Evolutionary conservation across 1,140 invertebrate species (phyloP), one percentile per base, ranked within the genome.

Genomic region (Formica exsecta): DNA sequence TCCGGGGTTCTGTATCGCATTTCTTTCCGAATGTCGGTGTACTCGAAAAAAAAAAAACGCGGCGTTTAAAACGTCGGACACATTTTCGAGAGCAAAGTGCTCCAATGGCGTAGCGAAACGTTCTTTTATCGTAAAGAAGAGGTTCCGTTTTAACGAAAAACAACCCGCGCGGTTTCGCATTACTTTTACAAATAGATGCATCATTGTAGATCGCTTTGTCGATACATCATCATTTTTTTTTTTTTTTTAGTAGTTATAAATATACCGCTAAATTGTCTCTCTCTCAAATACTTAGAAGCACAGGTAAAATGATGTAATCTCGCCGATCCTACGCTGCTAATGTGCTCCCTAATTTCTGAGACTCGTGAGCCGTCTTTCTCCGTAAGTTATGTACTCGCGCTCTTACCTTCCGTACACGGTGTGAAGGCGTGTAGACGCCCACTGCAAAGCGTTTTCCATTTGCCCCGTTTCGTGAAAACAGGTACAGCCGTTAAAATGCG

Each of bases 361-460:
- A 81, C 66, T 66, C 38, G 48, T 54, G 79, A 85, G 48, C 81
- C 85, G 62, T 38, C 79, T 71, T 65, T 54, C 48, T 85, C 64
- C 29, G 48, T 85, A 81, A 77, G 22, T 79, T 68, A 77, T 68
- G 38, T 62, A 70, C 29, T 54, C 25, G 64, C 79, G 81, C 86
- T 90, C 86, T 90, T 86, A 88, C 73, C 62, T 22, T 51, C 48
- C 2, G 74, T 36, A 71, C 29, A 71, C 64, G 54, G 32, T 74
- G 68, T 36, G 79, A 83, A 73, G 22, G 68, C 61, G 11, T 22
- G 86, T 80, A 36, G 73, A 88, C 89, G 89, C 89, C 89, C 88
- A 91, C 73, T 29, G 38, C 61, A 57, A 86, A 90, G 38, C 68
- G 54, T 86, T 88, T 76, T 76, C 84, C 87, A 87, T 89, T 87